phyloP scores from a whole-genome alignment of 2,888 invertebrate genomes.

The Tubiluchus corallicola region DNA sequence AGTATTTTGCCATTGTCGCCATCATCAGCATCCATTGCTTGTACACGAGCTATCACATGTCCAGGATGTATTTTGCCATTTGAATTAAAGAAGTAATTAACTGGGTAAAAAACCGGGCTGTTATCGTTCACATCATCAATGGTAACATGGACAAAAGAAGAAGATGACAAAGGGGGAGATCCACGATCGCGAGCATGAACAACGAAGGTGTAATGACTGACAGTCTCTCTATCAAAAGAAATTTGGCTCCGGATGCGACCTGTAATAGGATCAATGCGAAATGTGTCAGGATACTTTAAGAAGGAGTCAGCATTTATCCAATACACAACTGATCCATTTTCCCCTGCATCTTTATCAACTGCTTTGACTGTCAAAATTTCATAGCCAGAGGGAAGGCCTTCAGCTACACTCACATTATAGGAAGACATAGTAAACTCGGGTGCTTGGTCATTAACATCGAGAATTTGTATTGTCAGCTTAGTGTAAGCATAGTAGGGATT shows the following conservation, averaged over 20 bases:
- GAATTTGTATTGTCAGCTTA: conserved; percentile 64
- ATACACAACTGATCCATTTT: neutral
- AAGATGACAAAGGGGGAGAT: conserved; percentile 62
- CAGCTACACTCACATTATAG: conserved; percentile 16
- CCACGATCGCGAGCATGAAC: conserved; percentile 82
- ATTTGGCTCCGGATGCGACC: conserved; percentile 56
- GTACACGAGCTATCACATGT: conserved; percentile 48
- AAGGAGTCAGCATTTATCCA: conserved; percentile 52
- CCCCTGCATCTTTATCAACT: neutral
- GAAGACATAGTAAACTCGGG: conserved; percentile 44
- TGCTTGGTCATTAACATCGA: conserved; percentile 86
- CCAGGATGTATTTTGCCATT: conserved; percentile 46
- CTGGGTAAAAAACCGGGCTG: conserved; percentile 73
- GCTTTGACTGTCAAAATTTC: conserved; percentile 13
- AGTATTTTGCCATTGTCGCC: conserved; percentile 53
- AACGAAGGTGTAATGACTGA: conserved; percentile 51
- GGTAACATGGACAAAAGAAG: conserved; percentile 59
- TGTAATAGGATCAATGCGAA: conserved; percentile 48
- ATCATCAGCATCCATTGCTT: conserved; percentile 65
- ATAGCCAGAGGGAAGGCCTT: conserved; percentile 18
- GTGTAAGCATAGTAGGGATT: conserved; percentile 83
- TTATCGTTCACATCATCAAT: conserved; percentile 82
- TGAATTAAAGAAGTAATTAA: conserved; percentile 58
- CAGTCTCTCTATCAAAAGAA: conserved; percentile 38
- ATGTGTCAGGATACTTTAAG: conserved; percentile 56